Evolutionary conservation across 2,888 invertebrate genomes (phyloP).

Genomic region (Listrodromus nycthemerus): DNA sequence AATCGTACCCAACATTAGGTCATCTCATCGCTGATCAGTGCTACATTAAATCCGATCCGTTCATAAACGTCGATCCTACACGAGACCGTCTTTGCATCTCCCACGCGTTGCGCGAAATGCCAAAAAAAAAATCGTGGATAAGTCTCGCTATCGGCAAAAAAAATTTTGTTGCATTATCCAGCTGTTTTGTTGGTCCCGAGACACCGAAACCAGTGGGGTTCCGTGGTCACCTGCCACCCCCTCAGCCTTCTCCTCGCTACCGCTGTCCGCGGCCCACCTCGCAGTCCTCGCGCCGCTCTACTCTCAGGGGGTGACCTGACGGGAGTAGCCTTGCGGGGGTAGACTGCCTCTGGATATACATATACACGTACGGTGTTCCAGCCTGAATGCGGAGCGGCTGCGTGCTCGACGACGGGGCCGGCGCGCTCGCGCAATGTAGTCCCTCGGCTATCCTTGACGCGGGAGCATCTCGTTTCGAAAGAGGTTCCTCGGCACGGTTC

Average conservation of each 20-base stretch:
- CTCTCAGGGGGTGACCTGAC: slow-evolving; percentile 45
- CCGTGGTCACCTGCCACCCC: slow-evolving; percentile 25
- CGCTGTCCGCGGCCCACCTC: slow-evolving; percentile 44
- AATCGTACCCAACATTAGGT: no score
- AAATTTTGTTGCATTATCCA: neutral
- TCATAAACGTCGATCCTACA: no score
- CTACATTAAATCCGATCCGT: no score
- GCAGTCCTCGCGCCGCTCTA: slow-evolving; percentile 45
- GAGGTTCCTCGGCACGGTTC: slow-evolving; percentile 64
- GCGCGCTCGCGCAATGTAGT: slow-evolving; percentile 84
- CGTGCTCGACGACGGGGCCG: slow-evolving; percentile 78
- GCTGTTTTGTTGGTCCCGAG: slow-evolving; percentile 28
- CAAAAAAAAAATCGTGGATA: no score
- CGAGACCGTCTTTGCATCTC: neutral
- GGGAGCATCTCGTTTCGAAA: slow-evolving; percentile 78
- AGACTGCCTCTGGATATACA: slow-evolving; percentile 40
- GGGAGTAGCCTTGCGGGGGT: slow-evolving; percentile 44
- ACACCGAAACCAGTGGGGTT: neutral
- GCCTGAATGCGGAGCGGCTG: slow-evolving; percentile 76
- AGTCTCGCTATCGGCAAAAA: neutral
- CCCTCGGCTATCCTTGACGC: slow-evolving; percentile 81
- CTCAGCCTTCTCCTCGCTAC: slow-evolving; percentile 30
- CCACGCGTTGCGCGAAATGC: neutral
- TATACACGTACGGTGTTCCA: slow-evolving; percentile 29
- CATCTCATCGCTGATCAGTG: no score